Base-by-base conservation (phyloP, 92 coral and sea anemone species). In the Phenganax stokvisi region DNA sequence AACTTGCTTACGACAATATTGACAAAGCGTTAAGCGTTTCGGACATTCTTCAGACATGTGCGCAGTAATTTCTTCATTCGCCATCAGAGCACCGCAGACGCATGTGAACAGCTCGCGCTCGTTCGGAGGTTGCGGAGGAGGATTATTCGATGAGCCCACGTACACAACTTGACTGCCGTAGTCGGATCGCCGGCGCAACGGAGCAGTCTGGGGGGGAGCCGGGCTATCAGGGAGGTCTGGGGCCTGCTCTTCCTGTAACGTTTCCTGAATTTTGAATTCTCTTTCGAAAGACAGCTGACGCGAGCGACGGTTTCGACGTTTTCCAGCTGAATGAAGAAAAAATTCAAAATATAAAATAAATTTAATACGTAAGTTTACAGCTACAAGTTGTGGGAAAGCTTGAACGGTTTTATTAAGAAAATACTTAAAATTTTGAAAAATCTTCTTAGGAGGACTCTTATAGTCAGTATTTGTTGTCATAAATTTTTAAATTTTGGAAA, bases 1-100 rank as follows among this genome's bases (percentile, higher is more conserved):
- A 81, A 92, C 89, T 82, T 92, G 97, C 47, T 84, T 88, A 13
- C 90, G 88, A 78, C 99, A 96, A 72, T 92, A 93, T 73, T 92
- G 99, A 62, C 99, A 96, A 59, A 86, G 89, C 1, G 97, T 92
- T 86, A 96, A 87, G 67, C 99, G 85, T 84, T 89, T 92, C 53
- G 99, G 97, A 84, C 99, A 96, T 54, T 96, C 97, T 66, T 96
- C 97, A 1, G 99, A 96, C 99, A 96, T 96, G 88, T 96, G 99
- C 9, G 84, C 75, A 57, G 99, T 96, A 57, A 96, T 96, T 77
- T 92, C 88, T 60, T 89, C 92, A 57, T 97, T 89, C 17, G 97
- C 88, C 68, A 96, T 96, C 80, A 92, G 86, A 85, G 89, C 91
- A 51, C 99, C 99, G 77, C 99, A 96, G 6, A 97, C 88, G 81